A percentile compares a stretch with the other conserved stretches of the same genome.
These are phyloP conservation scores for Nycticryphes semicollaris DNA, from an alignment of 2,113 vertebrate species.

Conservation along the genomic window DNA sequence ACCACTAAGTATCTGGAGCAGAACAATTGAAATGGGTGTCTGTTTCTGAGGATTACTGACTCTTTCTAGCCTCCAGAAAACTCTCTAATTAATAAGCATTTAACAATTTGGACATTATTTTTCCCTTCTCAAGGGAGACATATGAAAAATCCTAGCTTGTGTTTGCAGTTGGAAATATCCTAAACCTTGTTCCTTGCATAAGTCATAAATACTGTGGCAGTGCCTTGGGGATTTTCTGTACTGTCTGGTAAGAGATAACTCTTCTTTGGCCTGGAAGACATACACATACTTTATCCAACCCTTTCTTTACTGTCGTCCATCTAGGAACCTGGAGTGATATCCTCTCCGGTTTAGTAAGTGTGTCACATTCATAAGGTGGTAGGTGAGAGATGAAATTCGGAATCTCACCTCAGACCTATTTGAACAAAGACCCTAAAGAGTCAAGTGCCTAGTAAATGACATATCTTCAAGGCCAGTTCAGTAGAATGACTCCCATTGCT, in stretches of 20 bases:
- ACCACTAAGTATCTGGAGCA: neutral
- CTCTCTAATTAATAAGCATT: neutral
- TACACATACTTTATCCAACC: neutral
- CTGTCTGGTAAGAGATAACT: neutral
- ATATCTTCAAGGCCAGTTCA: neutral
- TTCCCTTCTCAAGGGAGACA: neutral
- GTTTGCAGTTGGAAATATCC: neutral
- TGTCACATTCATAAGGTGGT: neutral
- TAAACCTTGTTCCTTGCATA: neutral
- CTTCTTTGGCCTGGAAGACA: neutral
- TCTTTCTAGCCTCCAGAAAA: neutral
- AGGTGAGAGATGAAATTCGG: neutral
- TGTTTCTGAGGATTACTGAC: neutral
- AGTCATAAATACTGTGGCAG: neutral
- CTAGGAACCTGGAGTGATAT: neutral
- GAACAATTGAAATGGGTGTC: neutral
- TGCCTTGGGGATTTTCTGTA: neutral
- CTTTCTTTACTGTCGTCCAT: neutral
- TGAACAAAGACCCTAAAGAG: neutral
- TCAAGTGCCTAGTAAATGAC: neutral
- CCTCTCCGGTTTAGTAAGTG: neutral
- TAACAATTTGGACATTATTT: neutral
- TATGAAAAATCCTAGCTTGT: neutral
- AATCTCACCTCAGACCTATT: neutral
- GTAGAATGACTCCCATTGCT: neutral